Conservation (phyloP, 2,113 vertebrate species). For the Eonycteris spelaea region DNA sequence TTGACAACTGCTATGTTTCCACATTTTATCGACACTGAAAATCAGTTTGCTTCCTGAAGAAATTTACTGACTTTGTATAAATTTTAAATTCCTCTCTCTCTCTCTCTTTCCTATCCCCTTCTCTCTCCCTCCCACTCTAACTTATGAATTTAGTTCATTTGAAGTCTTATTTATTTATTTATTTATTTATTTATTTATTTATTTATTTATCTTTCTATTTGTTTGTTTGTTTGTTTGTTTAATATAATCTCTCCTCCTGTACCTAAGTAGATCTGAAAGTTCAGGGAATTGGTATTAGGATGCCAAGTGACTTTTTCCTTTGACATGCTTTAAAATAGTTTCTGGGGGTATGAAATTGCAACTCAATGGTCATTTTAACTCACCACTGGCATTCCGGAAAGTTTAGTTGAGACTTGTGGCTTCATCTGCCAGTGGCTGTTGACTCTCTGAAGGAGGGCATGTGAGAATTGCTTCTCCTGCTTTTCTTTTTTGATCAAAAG, state of each 20-base stretch:
- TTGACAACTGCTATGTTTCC: too few species aligned
- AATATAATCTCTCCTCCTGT: not conserved
- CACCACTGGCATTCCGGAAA: not conserved
- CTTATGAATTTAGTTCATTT: not conserved
- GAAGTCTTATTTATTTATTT: not conserved
- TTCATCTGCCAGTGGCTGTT: not conserved
- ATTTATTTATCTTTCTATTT: too few species aligned
- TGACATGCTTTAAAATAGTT: not conserved
- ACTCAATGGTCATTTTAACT: not conserved
- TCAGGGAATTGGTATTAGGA: not conserved
- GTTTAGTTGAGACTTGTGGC: not conserved
- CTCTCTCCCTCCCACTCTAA: not conserved
- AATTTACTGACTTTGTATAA: not conserved
- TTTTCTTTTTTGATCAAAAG: not conserved
- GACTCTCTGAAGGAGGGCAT: not conserved
- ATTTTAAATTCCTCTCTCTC: not conserved
- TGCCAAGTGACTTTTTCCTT: not conserved
- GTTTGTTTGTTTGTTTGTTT: not conserved
- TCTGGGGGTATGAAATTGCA: not conserved
- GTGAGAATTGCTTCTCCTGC: not conserved
- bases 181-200: too few species aligned
- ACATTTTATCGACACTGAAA: not conserved
- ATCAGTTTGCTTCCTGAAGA: not conserved
- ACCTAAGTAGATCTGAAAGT: not conserved
- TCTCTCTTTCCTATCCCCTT: accelerated